A percentile compares a stretch with the other conserved stretches of the same genome.
Conservation (phyloP, 2,797 vertebrate species). For the Notoglanidium macrostoma region DNA sequence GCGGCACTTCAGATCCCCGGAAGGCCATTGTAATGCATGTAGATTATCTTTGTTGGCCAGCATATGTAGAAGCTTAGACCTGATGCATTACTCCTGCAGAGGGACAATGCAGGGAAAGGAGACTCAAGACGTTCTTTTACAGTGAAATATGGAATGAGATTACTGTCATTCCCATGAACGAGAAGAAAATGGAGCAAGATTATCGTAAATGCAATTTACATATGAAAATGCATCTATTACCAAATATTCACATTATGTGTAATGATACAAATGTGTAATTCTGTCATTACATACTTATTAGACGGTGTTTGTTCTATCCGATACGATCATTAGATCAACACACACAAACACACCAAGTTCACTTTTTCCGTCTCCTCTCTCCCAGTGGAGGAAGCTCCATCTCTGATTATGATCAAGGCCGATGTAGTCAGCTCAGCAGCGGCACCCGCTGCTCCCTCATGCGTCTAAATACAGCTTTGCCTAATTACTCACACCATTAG, state of each 20-base stretch:
- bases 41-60: conserved; percentile 65
- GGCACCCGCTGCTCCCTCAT: conserved; percentile 55
- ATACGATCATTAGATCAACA: not conserved
- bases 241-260: not conserved
- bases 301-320: not conserved
- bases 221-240: not conserved
- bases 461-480: conserved; percentile 66
- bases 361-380: conserved; percentile 59
- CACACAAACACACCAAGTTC: conserved; percentile 23
- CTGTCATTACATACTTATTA: not conserved
- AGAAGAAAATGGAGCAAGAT: not conserved
- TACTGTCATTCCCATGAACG: not conserved
- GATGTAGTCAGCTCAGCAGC: conserved; percentile 32
- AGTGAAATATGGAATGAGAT: conserved; percentile 3
- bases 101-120: conserved; percentile 13
- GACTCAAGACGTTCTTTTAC: not conserved
- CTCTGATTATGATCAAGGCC: conserved; percentile 46
- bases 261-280: not conserved
- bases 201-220: not conserved
- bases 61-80: conserved; percentile 32
- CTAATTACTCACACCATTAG: conserved; percentile 77
- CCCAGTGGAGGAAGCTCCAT: not conserved
- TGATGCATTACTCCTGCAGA: conserved; percentile 20
- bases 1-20: conserved; percentile 51
- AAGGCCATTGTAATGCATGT: conserved; percentile 65